Percentiles rank a stretch among this genome's conserved stretches.
phyloP scores from a whole-genome alignment of 2,113 vertebrate species.

The Tor tambroides region DNA sequence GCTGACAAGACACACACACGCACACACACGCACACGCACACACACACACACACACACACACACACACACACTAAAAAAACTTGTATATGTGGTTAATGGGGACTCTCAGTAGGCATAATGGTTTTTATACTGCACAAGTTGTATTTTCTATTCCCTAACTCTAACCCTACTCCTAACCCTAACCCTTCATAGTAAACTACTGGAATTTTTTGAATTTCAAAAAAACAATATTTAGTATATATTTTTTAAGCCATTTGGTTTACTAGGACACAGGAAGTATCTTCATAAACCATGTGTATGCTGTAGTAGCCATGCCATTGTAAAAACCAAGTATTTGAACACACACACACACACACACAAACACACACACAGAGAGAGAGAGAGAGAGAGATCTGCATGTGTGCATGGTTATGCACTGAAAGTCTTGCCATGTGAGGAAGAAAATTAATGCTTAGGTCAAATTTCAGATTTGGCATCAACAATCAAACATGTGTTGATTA shows the following conservation, averaged over 20 bases:
- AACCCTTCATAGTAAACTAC: too few relatives aligned
- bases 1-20: background rate
- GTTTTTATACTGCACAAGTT: too few relatives aligned
- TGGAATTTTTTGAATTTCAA: too few relatives aligned
- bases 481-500: background rate
- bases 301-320: too few relatives aligned
- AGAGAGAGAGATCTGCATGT: background rate
- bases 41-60: background rate
- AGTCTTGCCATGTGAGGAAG: background rate
- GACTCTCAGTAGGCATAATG: background rate
- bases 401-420: background rate
- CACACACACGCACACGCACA: background rate
- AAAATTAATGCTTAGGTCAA: background rate
- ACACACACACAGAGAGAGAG: too few relatives aligned
- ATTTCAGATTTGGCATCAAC: conserved; percentile 7
- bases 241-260: background rate
- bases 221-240: too few relatives aligned
- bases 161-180: too few relatives aligned
- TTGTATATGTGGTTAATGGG: background rate
- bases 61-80: background rate
- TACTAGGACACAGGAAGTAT: background rate
- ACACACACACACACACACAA: too few relatives aligned
- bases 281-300: too few relatives aligned
- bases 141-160: background rate
- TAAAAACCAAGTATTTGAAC: background rate